Percentiles rank a stretch among this genome's conserved stretches.
Evolutionary conservation across 2,888 invertebrate species (phyloP).

Genomic region (Stenoptilia bipunctidactyla): DNA sequence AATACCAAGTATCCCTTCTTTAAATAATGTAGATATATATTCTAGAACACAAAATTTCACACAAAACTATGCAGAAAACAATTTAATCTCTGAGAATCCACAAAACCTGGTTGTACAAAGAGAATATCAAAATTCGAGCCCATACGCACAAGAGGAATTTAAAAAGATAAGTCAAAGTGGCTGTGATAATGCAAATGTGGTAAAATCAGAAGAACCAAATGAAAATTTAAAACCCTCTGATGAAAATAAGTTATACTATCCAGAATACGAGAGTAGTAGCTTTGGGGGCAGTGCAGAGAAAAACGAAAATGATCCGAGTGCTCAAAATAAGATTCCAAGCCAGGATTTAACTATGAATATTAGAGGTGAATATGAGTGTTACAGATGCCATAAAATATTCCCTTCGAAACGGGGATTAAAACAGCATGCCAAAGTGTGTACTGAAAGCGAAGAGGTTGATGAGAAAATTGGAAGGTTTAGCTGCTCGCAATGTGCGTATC

Average conservation of each 20-base stretch:
- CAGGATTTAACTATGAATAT: slow-evolving; percentile 44
- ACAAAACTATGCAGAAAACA: slow-evolving; percentile 31
- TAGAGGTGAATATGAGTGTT: slow-evolving; percentile 51
- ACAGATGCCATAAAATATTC: slow-evolving; percentile 47
- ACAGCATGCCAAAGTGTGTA: slow-evolving; percentile 44
- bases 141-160: slow-evolving; percentile 25
- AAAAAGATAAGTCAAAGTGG: slow-evolving; percentile 34
- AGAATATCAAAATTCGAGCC: slow-evolving; percentile 43
- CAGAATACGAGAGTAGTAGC: slow-evolving; percentile 22
- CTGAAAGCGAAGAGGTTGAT: slow-evolving; percentile 22
- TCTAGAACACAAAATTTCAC: slow-evolving; percentile 37
- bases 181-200: slow-evolving; percentile 9
- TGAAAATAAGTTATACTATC: slow-evolving; percentile 42
- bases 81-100: slow-evolving; percentile 32
- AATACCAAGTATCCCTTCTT: slow-evolving; percentile 26
- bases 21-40: slow-evolving; percentile 38
- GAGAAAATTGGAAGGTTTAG: slow-evolving; percentile 52
- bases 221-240: slow-evolving; percentile 49
- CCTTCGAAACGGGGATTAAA: slow-evolving; percentile 49
- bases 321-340: slow-evolving; percentile 25
- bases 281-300: slow-evolving; percentile 18
- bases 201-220: slow-evolving; percentile 40
- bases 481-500: slow-evolving; percentile 52
- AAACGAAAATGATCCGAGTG: slow-evolving; percentile 28
- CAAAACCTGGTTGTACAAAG: slow-evolving; percentile 52